Base-by-base conservation (phyloP, 2,113 vertebrate genomes). In the Pluvianellus socialis region DNA sequence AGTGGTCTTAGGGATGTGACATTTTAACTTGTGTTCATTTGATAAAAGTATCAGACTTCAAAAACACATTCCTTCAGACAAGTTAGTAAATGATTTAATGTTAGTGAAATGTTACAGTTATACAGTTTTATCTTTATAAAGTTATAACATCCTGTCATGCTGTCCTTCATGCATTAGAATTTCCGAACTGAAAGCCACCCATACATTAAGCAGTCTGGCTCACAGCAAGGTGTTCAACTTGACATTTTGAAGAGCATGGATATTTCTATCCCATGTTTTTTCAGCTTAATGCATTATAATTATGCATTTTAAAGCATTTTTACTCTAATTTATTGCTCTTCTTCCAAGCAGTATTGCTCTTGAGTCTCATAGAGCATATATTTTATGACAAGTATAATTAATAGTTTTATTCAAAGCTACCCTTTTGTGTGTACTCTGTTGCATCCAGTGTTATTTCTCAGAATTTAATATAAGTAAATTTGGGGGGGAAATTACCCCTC, bases 141-240 rank as follows among this genome's bases (percentile, higher is more conserved):
- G 86, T 93, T 97, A 74, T 94, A 97, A 93, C 90, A 97, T 96
- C 95, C 95, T 98, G 88, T 97, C 96, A 92, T 96, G 96, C 95
- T 94, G 82, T 97, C 96, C 84, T 97, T 97, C 96, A 72, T 97
- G 92, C 93, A 95, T 97, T 97, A 97, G 92, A 97, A 97, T 98
- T 97, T 98, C 96, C 96, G 79, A 97, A 93, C 77, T 97, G 94
- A 98, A 98, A 98, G 92, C 76, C 68, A 45, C 91, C 91, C 95
- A 79, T 97, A 95, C 83, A 94, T 77, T 98, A 97, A 98, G 94
- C 93, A 98, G 97, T 96, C 95, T 97, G 96, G 95, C 95, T 98
- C 98, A 94, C 98, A 98, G 98, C 97, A 96, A 98, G 97, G 95
- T 92, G 79, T 97, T 98, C 97, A 97, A 97, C 96, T 98, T 98